These are phyloP conservation scores for Lasius platythorax DNA, from an alignment of 2,888 invertebrate species.

Conservation along the genomic window DNA sequence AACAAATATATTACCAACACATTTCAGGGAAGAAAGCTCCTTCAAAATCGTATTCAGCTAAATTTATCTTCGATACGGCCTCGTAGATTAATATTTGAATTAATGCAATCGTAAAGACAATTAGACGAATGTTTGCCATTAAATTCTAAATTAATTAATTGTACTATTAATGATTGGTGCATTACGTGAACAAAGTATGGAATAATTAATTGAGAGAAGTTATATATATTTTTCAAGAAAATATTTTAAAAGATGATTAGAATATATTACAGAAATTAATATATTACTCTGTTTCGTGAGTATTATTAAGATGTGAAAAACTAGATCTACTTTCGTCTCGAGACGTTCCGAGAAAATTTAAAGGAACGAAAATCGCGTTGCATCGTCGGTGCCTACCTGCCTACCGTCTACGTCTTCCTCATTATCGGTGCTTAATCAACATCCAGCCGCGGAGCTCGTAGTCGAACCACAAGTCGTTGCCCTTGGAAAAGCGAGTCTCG, in stretches of 20 bases:
- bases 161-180: neutral
- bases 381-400: neutral
- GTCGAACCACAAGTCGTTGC: neutral
- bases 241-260: neutral
- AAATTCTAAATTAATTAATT: neutral
- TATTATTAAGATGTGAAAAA: neutral
- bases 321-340: neutral
- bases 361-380: neutral
- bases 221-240: neutral
- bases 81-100: constrained; percentile 10
- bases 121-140: neutral
- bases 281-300: neutral
- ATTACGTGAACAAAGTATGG: neutral
- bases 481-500: constrained; percentile 13
- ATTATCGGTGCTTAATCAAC: constrained; percentile 28
- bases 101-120: neutral
- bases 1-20: constrained; percentile 31
- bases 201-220: neutral
- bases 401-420: neutral
- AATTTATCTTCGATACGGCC: constrained; percentile 20
- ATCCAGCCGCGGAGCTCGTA: neutral
- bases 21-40: constrained; percentile 12
- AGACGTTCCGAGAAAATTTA: neutral
- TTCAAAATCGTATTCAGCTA: constrained; percentile 3
- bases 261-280: neutral